Percentiles rank a stretch among this genome's conserved stretches.
These are phyloP conservation scores for Phaonia tiefii DNA, from an alignment of 2,888 invertebrate genomes.

Conservation along the genomic window DNA sequence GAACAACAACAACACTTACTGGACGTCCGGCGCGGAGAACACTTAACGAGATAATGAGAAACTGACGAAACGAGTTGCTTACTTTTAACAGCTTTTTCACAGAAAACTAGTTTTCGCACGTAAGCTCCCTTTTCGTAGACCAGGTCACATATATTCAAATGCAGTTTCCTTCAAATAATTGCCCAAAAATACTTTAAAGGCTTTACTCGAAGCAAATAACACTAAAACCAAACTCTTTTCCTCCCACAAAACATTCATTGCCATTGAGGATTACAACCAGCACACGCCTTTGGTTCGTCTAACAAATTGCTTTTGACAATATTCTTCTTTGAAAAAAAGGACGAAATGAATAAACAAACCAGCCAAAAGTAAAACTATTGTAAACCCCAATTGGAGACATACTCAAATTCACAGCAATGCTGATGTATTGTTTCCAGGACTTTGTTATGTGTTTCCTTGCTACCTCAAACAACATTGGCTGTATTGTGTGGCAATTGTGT, in stretches of 20 bases:
- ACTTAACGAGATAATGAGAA: too few species aligned
- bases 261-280: neutral
- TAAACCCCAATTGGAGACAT: neutral
- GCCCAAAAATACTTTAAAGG: too few species aligned
- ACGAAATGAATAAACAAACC: neutral
- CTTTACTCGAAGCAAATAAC: too few species aligned
- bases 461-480: neutral
- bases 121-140: too few species aligned
- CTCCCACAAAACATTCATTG: neutral
- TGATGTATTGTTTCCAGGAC: neutral
- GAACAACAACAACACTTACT: too few species aligned
- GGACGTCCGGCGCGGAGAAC: too few species aligned
- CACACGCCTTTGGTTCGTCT: neutral
- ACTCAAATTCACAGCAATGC: neutral
- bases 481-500: neutral
- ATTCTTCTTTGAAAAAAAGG: neutral
- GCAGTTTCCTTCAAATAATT: too few species aligned
- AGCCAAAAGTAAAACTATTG: neutral
- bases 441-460: neutral
- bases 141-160: too few species aligned
- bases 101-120: too few species aligned
- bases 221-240: neutral
- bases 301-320: conserved; percentile 1
- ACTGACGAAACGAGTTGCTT: too few species aligned
- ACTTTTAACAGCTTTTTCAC: too few species aligned